Evolutionary conservation across 2,113 vertebrate genomes (phyloP).

Genomic region (Microcebus tavaratra): DNA sequence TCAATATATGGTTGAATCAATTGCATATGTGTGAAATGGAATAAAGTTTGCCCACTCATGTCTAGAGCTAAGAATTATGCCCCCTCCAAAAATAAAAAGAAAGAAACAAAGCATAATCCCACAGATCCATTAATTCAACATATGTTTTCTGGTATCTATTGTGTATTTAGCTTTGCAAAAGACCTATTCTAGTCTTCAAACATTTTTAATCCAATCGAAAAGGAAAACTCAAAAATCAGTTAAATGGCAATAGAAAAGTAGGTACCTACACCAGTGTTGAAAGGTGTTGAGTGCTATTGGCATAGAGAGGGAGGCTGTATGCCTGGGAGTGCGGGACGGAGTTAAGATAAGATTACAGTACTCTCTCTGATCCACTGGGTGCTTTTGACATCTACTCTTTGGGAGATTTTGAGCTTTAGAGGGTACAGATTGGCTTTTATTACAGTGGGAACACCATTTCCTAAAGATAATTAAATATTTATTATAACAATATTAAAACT

Average conservation of each 20-base stretch:
- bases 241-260: not conserved
- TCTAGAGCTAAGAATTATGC: not conserved
- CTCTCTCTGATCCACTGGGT: not conserved
- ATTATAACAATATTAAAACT: conserved; percentile 67
- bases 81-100: not conserved
- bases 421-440: not conserved
- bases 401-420: not conserved
- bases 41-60: not conserved
- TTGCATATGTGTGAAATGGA: not conserved
- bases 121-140: not conserved
- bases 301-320: not conserved
- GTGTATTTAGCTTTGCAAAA: not conserved
- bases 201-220: not conserved
- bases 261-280: not conserved
- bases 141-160: not conserved
- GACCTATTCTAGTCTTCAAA: not conserved
- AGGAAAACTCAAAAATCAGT: not conserved
- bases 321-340: not conserved
- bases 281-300: not conserved
- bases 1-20: not conserved
- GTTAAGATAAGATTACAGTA: not conserved
- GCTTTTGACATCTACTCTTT: not conserved
- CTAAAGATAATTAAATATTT: conserved; percentile 66
- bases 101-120: not conserved
- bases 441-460: not conserved